Evolutionary conservation across 2,113 vertebrate species (phyloP).

Genomic region (Pygoscelis antarcticus): DNA sequence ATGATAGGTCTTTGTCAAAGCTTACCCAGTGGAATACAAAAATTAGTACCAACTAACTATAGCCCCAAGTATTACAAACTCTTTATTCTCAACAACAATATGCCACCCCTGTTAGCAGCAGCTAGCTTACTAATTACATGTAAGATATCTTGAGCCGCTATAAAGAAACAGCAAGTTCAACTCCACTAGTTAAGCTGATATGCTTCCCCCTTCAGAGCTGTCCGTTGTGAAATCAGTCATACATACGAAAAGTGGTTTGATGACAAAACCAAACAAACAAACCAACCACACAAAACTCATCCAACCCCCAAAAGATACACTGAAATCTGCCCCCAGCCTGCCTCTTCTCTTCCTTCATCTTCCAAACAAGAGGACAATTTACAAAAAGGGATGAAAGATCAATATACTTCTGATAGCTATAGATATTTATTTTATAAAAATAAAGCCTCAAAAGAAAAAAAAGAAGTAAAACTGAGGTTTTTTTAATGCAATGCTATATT

Average conservation of each 20-base stretch:
- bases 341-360: not conserved
- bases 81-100: conserved; percentile 14
- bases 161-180: not conserved
- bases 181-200: not conserved
- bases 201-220: not conserved
- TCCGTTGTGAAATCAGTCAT: not conserved
- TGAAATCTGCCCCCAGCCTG: not conserved
- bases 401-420: not conserved
- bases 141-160: not conserved
- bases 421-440: not conserved
- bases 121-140: not conserved
- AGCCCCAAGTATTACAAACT: conserved; percentile 35
- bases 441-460: not conserved
- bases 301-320: not conserved
- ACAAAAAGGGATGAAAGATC: not conserved
- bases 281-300: not conserved
- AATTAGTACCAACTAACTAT: conserved; percentile 53
- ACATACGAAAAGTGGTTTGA: accelerated
- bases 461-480: not conserved
- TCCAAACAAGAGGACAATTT: not conserved
- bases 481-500: not conserved
- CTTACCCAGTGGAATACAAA: conserved; percentile 70
- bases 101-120: not conserved
- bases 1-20: conserved; percentile 71
- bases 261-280: not conserved